A percentile compares a stretch with the other conserved stretches of the same genome.
These are phyloP conservation scores for Pelochelys cantorii DNA, from an alignment of 2,797 vertebrate genomes.

Conservation along the genomic window DNA sequence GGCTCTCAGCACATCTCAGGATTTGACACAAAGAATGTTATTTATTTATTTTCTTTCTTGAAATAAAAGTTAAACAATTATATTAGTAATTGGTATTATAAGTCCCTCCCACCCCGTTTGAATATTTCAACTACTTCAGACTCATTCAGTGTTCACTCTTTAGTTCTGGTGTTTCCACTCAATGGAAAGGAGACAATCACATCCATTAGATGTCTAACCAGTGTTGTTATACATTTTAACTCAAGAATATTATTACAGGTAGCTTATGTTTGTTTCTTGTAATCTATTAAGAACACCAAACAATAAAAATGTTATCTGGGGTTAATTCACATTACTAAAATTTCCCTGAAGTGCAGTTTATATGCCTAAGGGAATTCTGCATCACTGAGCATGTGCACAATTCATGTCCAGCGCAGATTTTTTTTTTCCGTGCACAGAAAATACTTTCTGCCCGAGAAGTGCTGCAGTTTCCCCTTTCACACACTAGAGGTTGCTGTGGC, in stretches of 20 bases:
- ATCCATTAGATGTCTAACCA: background rate
- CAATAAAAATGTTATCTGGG: background rate
- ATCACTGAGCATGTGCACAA: too few relatives aligned
- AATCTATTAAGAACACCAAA: background rate
- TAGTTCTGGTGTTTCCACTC: constrained; percentile 64
- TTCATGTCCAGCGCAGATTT: too few relatives aligned
- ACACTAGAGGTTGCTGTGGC: too few relatives aligned
- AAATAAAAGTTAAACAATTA: background rate
- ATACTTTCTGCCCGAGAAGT: too few relatives aligned
- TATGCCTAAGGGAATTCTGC: too few relatives aligned
- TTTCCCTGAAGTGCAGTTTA: background rate
- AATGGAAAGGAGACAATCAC: constrained; percentile 10
- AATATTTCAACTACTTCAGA: constrained; percentile 48
- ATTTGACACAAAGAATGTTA: constrained; percentile 13
- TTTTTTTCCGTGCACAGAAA: too few relatives aligned
- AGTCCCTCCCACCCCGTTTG: constrained; percentile 30
- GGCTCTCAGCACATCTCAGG: constrained; percentile 54
- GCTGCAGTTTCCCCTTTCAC: too few relatives aligned
- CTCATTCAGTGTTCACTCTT: background rate
- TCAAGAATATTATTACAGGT: background rate
- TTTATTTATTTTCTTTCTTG: constrained; percentile 19
- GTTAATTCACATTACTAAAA: background rate
- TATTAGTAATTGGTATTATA: constrained; percentile 41
- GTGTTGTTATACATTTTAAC: background rate
- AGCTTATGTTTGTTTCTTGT: background rate